Base-by-base conservation (phyloP, 1,140 invertebrate genomes). In the Bombus ignitus region DNA sequence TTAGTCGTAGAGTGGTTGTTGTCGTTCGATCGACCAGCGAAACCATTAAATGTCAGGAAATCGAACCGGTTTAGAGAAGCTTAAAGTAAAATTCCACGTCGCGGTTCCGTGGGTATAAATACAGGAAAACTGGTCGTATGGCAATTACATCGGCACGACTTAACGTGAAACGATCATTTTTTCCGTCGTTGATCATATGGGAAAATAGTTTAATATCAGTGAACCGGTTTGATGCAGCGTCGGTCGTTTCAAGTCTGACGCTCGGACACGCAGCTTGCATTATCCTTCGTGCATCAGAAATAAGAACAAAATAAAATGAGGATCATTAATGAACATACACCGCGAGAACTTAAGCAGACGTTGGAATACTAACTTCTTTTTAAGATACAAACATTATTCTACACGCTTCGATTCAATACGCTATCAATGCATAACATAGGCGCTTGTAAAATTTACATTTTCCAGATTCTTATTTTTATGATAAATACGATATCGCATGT, bases 21-120 rank as follows among this genome's bases (percentile, higher is more conserved):
- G 73, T 39, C 73, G 72, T 75, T 68, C 74, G 44, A 70, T 83
- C 44, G 42, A 13, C 42, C 66, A 8, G n/a, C 3, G 28, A 25
- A 22, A 18, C 39, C 44, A 79, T 59, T 71, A 79, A 84, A 39
- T 72, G 44, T 72, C 83, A 84, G 83, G 83, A 84, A 84, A 84
- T 79, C 53, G 83, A 79, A 84, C 83, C 83, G 66, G 83, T 84
- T 84, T 71, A 37, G 9, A 18, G 35, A 22, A 28, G 66, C 37
- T 37, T 15, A 68, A 57, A 75, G 74, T 62, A 70, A 84, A 53
- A 53, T 22, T 84, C 18, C 37, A 15, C 53, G 53, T 53, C 35
- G 80, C 15, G 25, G 28, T 9, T 53, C 47, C 9, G 18, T 32
- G 37, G 44, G 37, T 53, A 79, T n/a, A 79, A 77, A 62, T 62